Percentiles rank a stretch among this genome's conserved stretches.
Conservation (phyloP, 2,797 vertebrate species). For the Amazonetta brasiliensis region DNA sequence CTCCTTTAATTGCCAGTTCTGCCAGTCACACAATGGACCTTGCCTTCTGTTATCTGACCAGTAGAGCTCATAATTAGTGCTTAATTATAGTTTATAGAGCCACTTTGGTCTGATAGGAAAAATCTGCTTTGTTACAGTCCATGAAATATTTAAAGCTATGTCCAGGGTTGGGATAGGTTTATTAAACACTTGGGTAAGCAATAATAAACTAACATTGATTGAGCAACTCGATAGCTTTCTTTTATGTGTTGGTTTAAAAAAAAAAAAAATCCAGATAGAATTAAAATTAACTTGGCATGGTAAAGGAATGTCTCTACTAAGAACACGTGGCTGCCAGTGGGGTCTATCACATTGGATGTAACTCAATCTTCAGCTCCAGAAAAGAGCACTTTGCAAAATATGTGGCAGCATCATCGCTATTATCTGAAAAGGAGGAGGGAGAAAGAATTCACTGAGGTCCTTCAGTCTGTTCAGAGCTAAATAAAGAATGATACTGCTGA, state of each 20-base stretch:
- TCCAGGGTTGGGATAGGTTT: slow-evolving; percentile 70
- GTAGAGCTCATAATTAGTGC: slow-evolving; percentile 77
- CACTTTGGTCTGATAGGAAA: slow-evolving; percentile 78
- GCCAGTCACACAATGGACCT: slow-evolving; percentile 58
- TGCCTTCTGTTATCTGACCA: slow-evolving; percentile 77
- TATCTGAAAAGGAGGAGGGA: slow-evolving; percentile 52
- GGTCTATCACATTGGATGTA: slow-evolving; percentile 54
- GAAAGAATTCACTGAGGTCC: slow-evolving; percentile 31
- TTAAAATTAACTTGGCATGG: slow-evolving; percentile 73
- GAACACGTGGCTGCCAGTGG: slow-evolving; percentile 48
- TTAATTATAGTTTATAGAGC: slow-evolving; percentile 81
- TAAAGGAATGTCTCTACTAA: slow-evolving; percentile 31
- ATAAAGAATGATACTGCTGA: slow-evolving; percentile 69
- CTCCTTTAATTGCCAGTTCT: slow-evolving; percentile 56
- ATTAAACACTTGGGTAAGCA: slow-evolving; percentile 83
- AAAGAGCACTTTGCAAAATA: slow-evolving; percentile 61
- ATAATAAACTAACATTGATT: slow-evolving; percentile 81
- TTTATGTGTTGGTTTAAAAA: slow-evolving; percentile 51
- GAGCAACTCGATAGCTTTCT: slow-evolving; percentile 71
- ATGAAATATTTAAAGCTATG: slow-evolving; percentile 78
- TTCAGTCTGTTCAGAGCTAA: slow-evolving; percentile 65
- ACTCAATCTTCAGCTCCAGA: slow-evolving; percentile 56
- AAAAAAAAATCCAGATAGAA: slow-evolving; percentile 52
- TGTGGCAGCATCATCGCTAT: slow-evolving; percentile 11
- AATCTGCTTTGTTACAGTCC: slow-evolving; percentile 78